A percentile compares a stretch with the other conserved stretches of the same genome.
These are phyloP conservation scores for Pinna nobilis DNA, from an alignment of 1,140 invertebrate species.

Conservation along the genomic window DNA sequence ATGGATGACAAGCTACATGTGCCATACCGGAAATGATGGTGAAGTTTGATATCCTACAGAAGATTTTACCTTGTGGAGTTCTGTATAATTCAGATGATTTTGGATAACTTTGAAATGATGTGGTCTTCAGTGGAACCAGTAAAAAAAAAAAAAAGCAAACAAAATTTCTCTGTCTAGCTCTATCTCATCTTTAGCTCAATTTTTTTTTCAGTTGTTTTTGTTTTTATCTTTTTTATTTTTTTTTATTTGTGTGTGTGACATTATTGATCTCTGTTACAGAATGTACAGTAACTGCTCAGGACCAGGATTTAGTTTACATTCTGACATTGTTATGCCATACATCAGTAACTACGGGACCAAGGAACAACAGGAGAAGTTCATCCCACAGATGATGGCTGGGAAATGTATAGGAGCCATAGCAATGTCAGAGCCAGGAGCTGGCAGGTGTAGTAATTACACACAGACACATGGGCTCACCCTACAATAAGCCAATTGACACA, in stretches of 20 bases:
- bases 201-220: background rate
- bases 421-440: conserved; percentile 77
- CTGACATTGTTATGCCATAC: conserved; percentile 77
- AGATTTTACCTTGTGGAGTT: no score
- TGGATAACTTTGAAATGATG: no score
- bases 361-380: conserved; percentile 75
- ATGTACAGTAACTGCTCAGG: conserved; percentile 74
- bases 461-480: no score
- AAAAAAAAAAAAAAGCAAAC: no score
- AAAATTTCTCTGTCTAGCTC: background rate
- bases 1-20: no score
- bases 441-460: conserved; percentile 67
- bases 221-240: background rate
- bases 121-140: no score
- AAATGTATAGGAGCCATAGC: conserved; percentile 75
- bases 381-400: conserved; percentile 75
- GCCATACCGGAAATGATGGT: no score
- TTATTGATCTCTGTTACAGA: conserved; percentile 52
- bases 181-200: background rate
- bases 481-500: no score
- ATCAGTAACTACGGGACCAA: conserved; percentile 75
- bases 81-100: no score
- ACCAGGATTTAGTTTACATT: conserved; percentile 75
- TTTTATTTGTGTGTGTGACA: background rate
- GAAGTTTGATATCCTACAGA: no score